Percentiles rank a stretch among this genome's conserved stretches.
These are phyloP conservation scores for Alces alces DNA, from an alignment of 2,113 vertebrate genomes.

Conservation along the genomic window DNA sequence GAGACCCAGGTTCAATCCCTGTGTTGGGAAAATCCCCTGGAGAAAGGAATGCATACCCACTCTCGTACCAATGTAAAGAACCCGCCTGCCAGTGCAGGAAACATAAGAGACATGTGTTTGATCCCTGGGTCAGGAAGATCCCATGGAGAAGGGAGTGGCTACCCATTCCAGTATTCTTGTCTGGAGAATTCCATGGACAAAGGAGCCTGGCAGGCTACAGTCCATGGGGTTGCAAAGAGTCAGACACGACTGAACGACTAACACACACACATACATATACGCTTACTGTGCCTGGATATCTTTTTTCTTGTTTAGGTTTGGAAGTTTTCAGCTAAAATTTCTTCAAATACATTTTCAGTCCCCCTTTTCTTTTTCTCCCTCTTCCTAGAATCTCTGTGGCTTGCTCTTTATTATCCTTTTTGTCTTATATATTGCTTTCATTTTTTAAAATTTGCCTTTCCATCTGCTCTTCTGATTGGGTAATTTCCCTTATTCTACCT, in stretches of 20 bases:
- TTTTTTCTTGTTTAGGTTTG: neutral
- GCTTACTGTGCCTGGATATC: neutral
- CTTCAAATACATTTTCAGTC: neutral
- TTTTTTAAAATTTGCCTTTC: neutral
- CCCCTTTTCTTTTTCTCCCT: neutral
- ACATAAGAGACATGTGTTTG: neutral
- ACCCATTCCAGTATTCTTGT: neutral
- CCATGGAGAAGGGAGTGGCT: neutral
- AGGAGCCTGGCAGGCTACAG: neutral
- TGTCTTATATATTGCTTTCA: neutral
- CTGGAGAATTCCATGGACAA: neutral
- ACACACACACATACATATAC: neutral
- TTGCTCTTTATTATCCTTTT: neutral
- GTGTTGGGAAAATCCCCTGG: neutral
- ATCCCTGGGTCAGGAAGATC: neutral
- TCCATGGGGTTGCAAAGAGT: neutral
- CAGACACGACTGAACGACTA: accelerated
- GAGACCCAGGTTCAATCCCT: neutral
- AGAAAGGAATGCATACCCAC: neutral
- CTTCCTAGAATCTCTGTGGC: neutral
- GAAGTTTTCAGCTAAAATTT: neutral
- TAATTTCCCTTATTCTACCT: neutral
- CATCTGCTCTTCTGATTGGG: neutral
- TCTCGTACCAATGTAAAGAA: neutral
- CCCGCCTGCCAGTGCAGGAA: neutral